Percentiles rank a stretch among this genome's conserved stretches.
Conservation (phyloP, 1,140 invertebrate genomes). For the Aphelinus atriplicis region DNA sequence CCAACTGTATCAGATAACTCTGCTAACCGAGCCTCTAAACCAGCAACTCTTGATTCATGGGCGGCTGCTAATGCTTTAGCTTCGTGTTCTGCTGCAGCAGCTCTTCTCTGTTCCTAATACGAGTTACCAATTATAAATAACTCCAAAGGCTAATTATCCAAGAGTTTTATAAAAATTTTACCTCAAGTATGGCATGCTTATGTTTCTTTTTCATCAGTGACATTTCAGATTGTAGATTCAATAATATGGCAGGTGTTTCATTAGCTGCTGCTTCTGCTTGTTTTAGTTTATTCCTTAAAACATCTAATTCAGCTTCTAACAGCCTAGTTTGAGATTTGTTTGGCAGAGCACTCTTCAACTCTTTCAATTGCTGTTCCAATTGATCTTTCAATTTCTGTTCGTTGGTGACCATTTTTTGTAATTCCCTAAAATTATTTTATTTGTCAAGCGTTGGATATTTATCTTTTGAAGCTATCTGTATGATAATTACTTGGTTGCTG, state of each 20-base stretch:
- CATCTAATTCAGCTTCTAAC: conserved; percentile 73
- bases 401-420: conserved; percentile 72
- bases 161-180: conserved; percentile 48
- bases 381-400: conserved; percentile 72
- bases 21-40: conserved; percentile 80
- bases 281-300: conserved; percentile 72
- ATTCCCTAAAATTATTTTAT: conserved; percentile 63
- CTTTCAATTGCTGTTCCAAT: conserved; percentile 69
- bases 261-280: conserved; percentile 68
- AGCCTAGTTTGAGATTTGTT: conserved; percentile 70
- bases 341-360: conserved; percentile 64
- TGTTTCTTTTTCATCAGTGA: conserved; percentile 77
- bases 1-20: conserved; percentile 84
- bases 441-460: too few relatives aligned
- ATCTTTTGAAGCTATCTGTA: too few relatives aligned
- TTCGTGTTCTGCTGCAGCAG: conserved; percentile 74
- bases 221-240: conserved; percentile 78
- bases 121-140: too few relatives aligned
- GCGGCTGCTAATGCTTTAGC: conserved; percentile 73
- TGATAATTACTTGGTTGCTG: conserved; percentile 69
- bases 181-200: conserved; percentile 72
- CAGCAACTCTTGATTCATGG: conserved; percentile 80
- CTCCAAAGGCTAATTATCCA: conserved; percentile 28
- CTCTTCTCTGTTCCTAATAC: conserved; percentile 73
- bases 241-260: conserved; percentile 72